Evolutionary conservation across 2,888 invertebrate species (phyloP).

Genomic region (Drepana falcataria): DNA sequence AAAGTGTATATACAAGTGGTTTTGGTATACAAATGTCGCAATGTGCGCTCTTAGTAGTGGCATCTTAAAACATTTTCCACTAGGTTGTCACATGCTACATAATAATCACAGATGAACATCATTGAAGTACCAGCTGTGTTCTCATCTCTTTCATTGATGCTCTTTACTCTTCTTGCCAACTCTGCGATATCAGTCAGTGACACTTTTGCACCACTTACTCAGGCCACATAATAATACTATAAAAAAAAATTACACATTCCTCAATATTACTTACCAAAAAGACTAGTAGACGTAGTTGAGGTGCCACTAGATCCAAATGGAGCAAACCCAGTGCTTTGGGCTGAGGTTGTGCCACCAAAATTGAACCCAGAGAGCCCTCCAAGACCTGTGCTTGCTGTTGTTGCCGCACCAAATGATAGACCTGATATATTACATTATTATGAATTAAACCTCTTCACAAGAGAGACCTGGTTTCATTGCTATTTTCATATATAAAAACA

Average conservation of each 20-base stretch:
- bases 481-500: too few species aligned
- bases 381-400: slow-evolving; percentile 45
- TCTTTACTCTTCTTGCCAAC: too few species aligned
- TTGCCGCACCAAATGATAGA: slow-evolving; percentile 22
- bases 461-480: too few species aligned
- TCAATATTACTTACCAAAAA: slow-evolving; percentile 47
- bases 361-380: slow-evolving; percentile 59
- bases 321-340: slow-evolving; percentile 41
- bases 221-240: not conserved
- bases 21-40: too few species aligned
- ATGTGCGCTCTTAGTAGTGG: too few species aligned
- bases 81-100: too few species aligned
- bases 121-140: too few species aligned
- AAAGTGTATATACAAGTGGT: too few species aligned
- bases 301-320: slow-evolving; percentile 42
- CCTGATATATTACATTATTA: slow-evolving; percentile 13
- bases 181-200: not conserved
- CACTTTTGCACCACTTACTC: not conserved
- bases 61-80: too few species aligned
- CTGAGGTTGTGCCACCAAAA: slow-evolving; percentile 41
- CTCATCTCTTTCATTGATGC: too few species aligned
- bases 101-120: too few species aligned
- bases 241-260: not conserved
- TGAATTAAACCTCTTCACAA: not conserved
- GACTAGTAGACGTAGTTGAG: slow-evolving; percentile 41